Conservation (phyloP, 2,113 vertebrate genomes). For the Orthonyx spaldingii region DNA sequence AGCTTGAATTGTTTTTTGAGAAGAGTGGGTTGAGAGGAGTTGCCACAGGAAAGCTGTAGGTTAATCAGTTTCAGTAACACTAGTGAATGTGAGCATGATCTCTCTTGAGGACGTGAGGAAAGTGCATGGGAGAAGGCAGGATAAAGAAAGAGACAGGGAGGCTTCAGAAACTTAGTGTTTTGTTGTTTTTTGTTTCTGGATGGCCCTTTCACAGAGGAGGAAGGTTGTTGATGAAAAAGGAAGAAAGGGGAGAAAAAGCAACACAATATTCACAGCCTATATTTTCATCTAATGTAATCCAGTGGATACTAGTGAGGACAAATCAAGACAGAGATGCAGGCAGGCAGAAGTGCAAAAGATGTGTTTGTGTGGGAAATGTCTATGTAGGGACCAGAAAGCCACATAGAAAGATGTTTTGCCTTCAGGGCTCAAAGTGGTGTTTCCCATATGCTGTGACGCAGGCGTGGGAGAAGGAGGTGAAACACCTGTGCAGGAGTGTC, state of each 20-base stretch:
- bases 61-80: constrained; percentile 64
- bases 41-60: constrained; percentile 55
- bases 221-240: neutral
- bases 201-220: constrained; percentile 14
- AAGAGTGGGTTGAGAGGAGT: constrained; percentile 51
- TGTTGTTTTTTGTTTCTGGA: constrained; percentile 8
- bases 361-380: neutral
- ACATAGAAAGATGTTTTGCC: neutral
- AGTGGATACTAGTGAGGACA: neutral
- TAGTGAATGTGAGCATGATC: constrained; percentile 37
- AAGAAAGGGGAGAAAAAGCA: neutral
- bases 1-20: constrained; percentile 69
- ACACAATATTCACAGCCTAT: neutral
- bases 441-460: neutral
- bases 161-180: constrained; percentile 21
- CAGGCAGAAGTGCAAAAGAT: neutral
- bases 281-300: neutral
- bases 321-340: neutral
- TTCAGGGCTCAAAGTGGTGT: neutral
- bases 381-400: neutral
- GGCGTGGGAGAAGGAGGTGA: neutral
- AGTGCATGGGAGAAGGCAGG: constrained; percentile 19
- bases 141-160: neutral
- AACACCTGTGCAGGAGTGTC: neutral
- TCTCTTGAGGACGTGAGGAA: constrained; percentile 3